Conservation (phyloP, 1,140 invertebrate genomes). For the Drosophila eugracilis region DNA sequence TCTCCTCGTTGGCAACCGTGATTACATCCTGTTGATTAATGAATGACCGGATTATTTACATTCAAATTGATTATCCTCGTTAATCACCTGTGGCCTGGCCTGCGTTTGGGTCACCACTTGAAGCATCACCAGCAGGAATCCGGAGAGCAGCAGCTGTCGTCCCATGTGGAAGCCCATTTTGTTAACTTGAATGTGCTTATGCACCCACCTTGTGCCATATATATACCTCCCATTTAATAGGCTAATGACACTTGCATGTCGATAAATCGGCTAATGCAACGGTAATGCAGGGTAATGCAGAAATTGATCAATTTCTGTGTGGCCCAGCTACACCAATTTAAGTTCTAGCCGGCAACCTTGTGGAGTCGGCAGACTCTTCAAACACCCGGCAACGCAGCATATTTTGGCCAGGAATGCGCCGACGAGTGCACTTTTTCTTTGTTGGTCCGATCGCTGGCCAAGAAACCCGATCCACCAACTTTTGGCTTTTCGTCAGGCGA, state of each 20-base stretch:
- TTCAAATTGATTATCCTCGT: background rate
- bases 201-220: slow-evolving; percentile 19
- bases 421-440: slow-evolving; percentile 65
- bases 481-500: slow-evolving; percentile 21
- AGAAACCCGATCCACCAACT: slow-evolving; percentile 17
- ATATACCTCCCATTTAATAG: slow-evolving; percentile 57
- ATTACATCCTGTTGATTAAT: slow-evolving; percentile 30
- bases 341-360: slow-evolving; percentile 39
- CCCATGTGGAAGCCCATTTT: slow-evolving; percentile 56
- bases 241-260: slow-evolving; percentile 64
- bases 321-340: slow-evolving; percentile 17
- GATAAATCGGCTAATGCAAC: slow-evolving; percentile 35
- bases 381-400: slow-evolving; percentile 17
- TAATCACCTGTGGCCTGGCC: slow-evolving; percentile 64
- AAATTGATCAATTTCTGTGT: slow-evolving; percentile 67
- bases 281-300: slow-evolving; percentile 24
- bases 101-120: slow-evolving; percentile 33
- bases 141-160: slow-evolving; percentile 46
- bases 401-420: slow-evolving; percentile 69
- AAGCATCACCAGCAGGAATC: slow-evolving; percentile 42
- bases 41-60: background rate
- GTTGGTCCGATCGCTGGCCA: slow-evolving; percentile 5
- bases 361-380: slow-evolving; percentile 33
- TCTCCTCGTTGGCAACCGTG: slow-evolving; percentile 12
- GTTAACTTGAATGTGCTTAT: slow-evolving; percentile 2